Conservation (phyloP, 2,113 vertebrate species). For the Percopsis transmontana region DNA sequence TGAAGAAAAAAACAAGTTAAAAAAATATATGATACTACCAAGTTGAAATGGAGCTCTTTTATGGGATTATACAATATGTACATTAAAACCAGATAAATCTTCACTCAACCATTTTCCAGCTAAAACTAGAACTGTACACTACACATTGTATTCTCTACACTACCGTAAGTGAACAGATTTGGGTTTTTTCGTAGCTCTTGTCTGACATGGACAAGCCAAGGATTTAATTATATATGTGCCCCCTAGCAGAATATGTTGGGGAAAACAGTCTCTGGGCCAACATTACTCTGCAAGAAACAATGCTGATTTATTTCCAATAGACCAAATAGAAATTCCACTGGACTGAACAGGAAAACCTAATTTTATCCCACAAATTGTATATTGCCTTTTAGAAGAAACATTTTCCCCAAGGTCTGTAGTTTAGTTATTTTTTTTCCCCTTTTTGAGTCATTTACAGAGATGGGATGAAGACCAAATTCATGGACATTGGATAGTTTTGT, state of each 20-base stretch:
- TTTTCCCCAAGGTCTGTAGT: background rate
- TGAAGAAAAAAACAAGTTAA: constrained; percentile 32
- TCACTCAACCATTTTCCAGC: constrained; percentile 31
- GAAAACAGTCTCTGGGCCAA: constrained; percentile 41
- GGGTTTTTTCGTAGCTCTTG: constrained; percentile 43
- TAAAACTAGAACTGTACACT: constrained; percentile 35
- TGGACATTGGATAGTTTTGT: too few relatives aligned
- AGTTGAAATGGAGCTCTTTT: constrained; percentile 57
- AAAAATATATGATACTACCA: constrained; percentile 26
- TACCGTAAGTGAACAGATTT: constrained; percentile 25
- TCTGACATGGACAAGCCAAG: constrained; percentile 49
- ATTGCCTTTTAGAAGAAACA: background rate
- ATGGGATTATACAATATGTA: constrained; percentile 58
- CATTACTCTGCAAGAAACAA: constrained; percentile 30
- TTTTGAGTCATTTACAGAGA: background rate
- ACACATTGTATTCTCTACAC: constrained; percentile 40
- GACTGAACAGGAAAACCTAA: constrained; percentile 22
- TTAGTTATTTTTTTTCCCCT: background rate
- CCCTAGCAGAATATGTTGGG: constrained; percentile 56
- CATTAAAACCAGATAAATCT: constrained; percentile 56
- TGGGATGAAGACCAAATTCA: too few relatives aligned
- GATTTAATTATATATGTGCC: constrained; percentile 55
- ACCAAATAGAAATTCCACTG: constrained; percentile 28
- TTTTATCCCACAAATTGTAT: too few relatives aligned
- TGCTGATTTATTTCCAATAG: constrained; percentile 21